These are phyloP conservation scores for Lasius fuliginosus DNA, from an alignment of 2,888 invertebrate species.

Conservation along the genomic window DNA sequence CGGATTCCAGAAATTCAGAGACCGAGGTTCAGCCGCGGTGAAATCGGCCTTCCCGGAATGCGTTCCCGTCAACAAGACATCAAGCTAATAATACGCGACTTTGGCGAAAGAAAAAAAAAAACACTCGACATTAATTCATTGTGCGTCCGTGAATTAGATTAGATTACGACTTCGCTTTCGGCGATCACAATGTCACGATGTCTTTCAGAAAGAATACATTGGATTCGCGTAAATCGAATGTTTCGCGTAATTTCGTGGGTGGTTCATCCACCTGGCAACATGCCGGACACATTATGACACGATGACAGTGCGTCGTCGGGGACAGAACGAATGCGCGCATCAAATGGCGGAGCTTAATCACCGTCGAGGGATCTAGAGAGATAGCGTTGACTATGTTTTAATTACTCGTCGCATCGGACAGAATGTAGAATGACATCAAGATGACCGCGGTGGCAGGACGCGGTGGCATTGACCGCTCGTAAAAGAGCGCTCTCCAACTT, in stretches of 20 bases:
- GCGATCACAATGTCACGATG: not conserved
- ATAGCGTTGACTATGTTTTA: slow-evolving; percentile 83
- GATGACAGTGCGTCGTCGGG: slow-evolving; percentile 49
- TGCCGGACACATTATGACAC: slow-evolving; percentile 54
- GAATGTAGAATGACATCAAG: slow-evolving; percentile 78
- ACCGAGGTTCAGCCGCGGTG: slow-evolving; percentile 45
- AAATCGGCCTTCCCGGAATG: slow-evolving; percentile 78
- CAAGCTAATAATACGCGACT: slow-evolving; percentile 80
- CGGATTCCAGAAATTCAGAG: slow-evolving; percentile 80
- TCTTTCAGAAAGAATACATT: not conserved
- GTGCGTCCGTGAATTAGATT: not conserved
- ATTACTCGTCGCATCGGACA: slow-evolving; percentile 77
- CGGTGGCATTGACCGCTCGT: slow-evolving; percentile 76
- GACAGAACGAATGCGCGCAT: slow-evolving; percentile 49
- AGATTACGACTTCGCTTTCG: slow-evolving; percentile 1
- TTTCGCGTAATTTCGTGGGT: slow-evolving; percentile 44
- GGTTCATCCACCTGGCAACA: slow-evolving; percentile 38
- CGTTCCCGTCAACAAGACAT: slow-evolving; percentile 78
- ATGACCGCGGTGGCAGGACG: slow-evolving; percentile 65
- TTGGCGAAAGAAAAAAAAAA: slow-evolving; percentile 67
- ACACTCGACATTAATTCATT: slow-evolving; percentile 67
- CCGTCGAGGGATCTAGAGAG: slow-evolving; percentile 78
- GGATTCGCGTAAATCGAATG: not conserved
- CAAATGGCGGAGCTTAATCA: slow-evolving; percentile 76
- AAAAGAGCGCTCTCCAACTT: slow-evolving; percentile 59